Conservation (phyloP, 2,888 invertebrate genomes). For the Cremastobaeus sp. region DNA sequence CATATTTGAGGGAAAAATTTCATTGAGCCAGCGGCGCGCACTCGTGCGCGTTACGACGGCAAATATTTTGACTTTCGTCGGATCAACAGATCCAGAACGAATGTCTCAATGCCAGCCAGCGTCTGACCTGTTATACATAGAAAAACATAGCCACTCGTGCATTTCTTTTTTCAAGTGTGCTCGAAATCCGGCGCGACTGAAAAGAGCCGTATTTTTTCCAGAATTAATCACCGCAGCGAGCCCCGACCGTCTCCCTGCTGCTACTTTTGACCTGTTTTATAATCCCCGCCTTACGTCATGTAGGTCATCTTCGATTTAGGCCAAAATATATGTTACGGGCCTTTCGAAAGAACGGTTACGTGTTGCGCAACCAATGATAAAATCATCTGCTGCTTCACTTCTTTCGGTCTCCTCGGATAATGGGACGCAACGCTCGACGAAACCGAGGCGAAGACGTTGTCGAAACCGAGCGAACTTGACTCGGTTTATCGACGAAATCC, state of each 20-base stretch:
- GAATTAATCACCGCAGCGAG: too few species aligned
- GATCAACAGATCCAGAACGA: conserved; percentile 33
- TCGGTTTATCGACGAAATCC: conserved; percentile 49
- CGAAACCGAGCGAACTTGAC: conserved; percentile 21
- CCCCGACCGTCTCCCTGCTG: neutral
- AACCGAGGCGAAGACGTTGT: conserved; percentile 7
- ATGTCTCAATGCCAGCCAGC: conserved; percentile 45
- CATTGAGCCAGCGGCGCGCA: conserved; percentile 40
- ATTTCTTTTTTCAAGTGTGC: conserved; percentile 32
- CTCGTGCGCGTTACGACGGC: conserved; percentile 26
- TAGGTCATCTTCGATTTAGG: neutral
- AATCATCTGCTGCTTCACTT: too few species aligned
- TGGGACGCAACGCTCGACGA: neutral
- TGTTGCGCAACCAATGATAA: too few species aligned
- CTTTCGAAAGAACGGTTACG: too few species aligned
- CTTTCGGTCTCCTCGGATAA: neutral
- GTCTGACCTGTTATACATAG: conserved; percentile 38
- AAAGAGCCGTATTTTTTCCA: neutral
- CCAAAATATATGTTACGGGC: neutral
- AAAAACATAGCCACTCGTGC: conserved; percentile 31
- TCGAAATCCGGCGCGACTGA: neutral
- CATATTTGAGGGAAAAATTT: conserved; percentile 41
- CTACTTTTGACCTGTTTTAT: conserved; percentile 3
- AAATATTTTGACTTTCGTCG: conserved; percentile 55
- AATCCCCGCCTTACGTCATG: conserved; percentile 9